Evolutionary conservation across 2,888 invertebrate species (phyloP).

Genomic region (Magallana nippona): DNA sequence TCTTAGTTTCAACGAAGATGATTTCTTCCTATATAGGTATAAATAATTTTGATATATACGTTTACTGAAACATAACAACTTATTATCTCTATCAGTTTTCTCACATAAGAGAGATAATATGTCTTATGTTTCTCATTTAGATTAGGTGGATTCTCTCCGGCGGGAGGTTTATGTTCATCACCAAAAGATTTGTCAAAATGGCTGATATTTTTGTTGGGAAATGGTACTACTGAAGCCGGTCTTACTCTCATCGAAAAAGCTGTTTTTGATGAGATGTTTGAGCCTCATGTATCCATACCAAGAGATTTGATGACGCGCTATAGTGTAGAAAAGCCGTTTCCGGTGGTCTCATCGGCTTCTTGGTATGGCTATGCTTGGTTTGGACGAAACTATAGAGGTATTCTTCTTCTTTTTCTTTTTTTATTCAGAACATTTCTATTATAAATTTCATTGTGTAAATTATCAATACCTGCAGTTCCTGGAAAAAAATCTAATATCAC

Average conservation of each 20-base stretch:
- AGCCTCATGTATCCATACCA: conserved; percentile 40
- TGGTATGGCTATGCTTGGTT: conserved; percentile 71
- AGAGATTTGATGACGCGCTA: conserved; percentile 29
- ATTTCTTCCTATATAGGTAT: conserved; percentile 33
- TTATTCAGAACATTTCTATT: too few relatives aligned
- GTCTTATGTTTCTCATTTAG: conserved; percentile 38
- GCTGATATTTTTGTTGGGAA: conserved; percentile 63
- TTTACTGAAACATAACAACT: too few relatives aligned
- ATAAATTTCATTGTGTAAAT: too few relatives aligned
- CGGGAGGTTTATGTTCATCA: conserved; percentile 70
- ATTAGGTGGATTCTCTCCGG: conserved; percentile 61
- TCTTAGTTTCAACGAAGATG: conserved; percentile 36
- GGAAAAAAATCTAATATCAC: too few relatives aligned
- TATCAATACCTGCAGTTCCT: too few relatives aligned
- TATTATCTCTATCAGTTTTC: too few relatives aligned
- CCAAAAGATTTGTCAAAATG: conserved; percentile 73
- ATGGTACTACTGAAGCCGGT: conserved; percentile 57
- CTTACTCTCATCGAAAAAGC: conserved; percentile 46
- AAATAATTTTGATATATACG: neutral
- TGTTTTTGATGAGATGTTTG: conserved; percentile 50
- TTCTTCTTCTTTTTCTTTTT: neutral
- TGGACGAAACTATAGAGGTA: conserved; percentile 69
- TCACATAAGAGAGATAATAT: too few relatives aligned
- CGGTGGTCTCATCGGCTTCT: conserved; percentile 53
- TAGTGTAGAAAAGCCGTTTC: conserved; percentile 54